These are phyloP conservation scores for Polymixis flavicincta DNA, from an alignment of 2,888 invertebrate genomes.

Conservation along the genomic window DNA sequence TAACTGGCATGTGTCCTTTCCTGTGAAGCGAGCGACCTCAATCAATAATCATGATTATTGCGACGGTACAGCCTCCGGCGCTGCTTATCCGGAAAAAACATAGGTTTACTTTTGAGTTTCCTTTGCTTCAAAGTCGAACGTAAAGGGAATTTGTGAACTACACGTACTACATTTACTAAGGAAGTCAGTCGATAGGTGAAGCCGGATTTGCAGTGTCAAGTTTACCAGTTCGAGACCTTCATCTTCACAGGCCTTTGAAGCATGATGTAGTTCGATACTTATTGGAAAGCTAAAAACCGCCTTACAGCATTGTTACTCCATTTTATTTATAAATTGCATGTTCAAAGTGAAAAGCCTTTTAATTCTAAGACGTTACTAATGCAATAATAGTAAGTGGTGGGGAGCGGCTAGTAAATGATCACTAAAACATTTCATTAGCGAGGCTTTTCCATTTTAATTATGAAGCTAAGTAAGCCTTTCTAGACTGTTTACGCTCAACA, in stretches of 20 bases:
- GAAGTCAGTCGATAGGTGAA: neutral
- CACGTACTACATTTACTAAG: too few species aligned
- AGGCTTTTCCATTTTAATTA: conserved; percentile 59
- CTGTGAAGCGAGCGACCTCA: neutral
- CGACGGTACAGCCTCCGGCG: conserved; percentile 10
- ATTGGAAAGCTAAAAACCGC: neutral
- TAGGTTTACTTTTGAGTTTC: conserved; percentile 14
- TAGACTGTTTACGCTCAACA: conserved; percentile 15
- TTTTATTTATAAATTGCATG: neutral
- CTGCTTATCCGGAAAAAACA: conserved; percentile 6
- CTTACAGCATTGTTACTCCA: neutral
- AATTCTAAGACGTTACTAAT: conserved; percentile 49
- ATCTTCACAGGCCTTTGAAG: neutral
- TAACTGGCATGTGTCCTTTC: conserved; percentile 32
- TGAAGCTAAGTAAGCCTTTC: conserved; percentile 31
- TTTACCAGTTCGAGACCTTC: neutral
- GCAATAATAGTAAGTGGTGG: conserved; percentile 57
- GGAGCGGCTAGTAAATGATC: conserved; percentile 57
- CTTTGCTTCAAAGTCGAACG: conserved; percentile 9
- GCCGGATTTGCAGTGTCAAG: neutral
- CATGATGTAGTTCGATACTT: neutral
- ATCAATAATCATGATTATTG: conserved; percentile 27
- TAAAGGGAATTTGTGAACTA: neutral
- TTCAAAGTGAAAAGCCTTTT: conserved; percentile 13
- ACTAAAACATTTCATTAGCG: conserved; percentile 62